Percentiles rank a stretch among this genome's conserved stretches.
phyloP scores from a whole-genome alignment of 2,888 invertebrate species.

The Panopea generosa region DNA sequence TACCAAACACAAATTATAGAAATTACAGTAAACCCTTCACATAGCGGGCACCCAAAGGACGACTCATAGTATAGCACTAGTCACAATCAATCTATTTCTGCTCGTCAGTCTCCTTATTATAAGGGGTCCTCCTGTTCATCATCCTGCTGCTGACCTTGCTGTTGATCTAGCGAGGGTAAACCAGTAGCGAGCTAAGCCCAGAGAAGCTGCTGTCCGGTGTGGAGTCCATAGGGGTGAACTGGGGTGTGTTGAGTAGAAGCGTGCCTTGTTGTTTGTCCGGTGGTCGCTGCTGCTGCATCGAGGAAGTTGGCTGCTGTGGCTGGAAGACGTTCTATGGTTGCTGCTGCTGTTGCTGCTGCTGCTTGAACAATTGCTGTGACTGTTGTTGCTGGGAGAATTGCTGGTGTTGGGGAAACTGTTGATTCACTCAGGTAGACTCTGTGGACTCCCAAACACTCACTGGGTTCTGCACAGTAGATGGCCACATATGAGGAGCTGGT shows the following conservation, averaged over 20 bases:
- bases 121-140: slow-evolving; percentile 3
- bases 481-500: slow-evolving; percentile 41
- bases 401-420: slow-evolving; percentile 22
- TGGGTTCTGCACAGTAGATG: slow-evolving; percentile 40
- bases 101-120: slow-evolving; percentile 9
- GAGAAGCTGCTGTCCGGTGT: slow-evolving; percentile 1
- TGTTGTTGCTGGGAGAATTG: slow-evolving; percentile 17
- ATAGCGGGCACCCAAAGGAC: too few species aligned
- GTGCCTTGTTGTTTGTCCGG: slow-evolving; percentile 18
- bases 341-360: slow-evolving; percentile 20
- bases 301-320: slow-evolving; percentile 17
- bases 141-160: slow-evolving; percentile 11
- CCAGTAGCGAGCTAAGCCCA: slow-evolving; percentile 13
- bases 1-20: too few species aligned
- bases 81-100: slow-evolving; percentile 3
- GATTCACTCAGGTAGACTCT: slow-evolving; percentile 36
- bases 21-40: too few species aligned
- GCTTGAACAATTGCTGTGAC: slow-evolving; percentile 10
- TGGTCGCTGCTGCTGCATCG: slow-evolving; percentile 19
- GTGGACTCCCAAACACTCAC: slow-evolving; percentile 40
- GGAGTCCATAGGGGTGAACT: slow-evolving; percentile 13
- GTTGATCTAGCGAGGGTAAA: slow-evolving; percentile 10
- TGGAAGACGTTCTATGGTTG: too few species aligned
- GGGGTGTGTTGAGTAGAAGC: slow-evolving; percentile 21
- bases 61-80: background rate